Conservation (phyloP, 1,140 invertebrate species). For the Eurytemora carolleeae region DNA sequence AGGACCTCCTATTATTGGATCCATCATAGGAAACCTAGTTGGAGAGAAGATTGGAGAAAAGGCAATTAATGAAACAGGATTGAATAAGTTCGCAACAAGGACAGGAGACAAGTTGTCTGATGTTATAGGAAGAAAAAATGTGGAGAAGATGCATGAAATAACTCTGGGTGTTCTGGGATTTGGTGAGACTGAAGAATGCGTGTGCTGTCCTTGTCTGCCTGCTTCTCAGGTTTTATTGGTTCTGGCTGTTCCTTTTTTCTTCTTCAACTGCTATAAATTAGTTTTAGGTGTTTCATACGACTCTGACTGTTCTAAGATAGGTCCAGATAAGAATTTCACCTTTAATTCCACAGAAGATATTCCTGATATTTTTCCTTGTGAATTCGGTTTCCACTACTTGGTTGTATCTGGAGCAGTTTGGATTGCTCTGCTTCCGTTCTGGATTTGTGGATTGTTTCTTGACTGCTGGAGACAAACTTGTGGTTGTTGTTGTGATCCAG, state of each 20-base stretch:
- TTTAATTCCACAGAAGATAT: neutral
- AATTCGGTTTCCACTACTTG: slow-evolving; percentile 14
- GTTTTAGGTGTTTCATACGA: neutral
- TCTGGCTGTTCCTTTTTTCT: neutral
- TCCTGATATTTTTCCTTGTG: slow-evolving; percentile 3
- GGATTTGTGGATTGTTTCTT: slow-evolving; percentile 2
- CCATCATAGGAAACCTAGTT: slow-evolving; percentile 5
- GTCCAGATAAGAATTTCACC: neutral
- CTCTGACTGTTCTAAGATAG: neutral
- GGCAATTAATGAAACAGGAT: neutral
- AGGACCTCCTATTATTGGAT: slow-evolving; percentile 10
- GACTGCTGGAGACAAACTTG: slow-evolving; percentile 15
- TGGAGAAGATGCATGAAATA: slow-evolving; percentile 7
- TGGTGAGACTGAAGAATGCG: slow-evolving; percentile 6
- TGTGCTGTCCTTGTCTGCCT: slow-evolving; percentile 13
- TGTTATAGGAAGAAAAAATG: neutral
- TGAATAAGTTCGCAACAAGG: neutral
- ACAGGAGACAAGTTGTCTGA: neutral
- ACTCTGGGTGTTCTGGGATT: slow-evolving; percentile 5
- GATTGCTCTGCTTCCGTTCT: slow-evolving; percentile 8
- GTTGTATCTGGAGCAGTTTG: slow-evolving; percentile 5
- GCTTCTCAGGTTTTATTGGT: slow-evolving; percentile 8
- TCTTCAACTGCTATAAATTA: neutral
- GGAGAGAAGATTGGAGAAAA: slow-evolving; percentile 9
- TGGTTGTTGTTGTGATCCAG: slow-evolving; percentile 14